Conservation (phyloP, 2,797 vertebrate genomes). For the Petrocephalus schoutedeni region DNA sequence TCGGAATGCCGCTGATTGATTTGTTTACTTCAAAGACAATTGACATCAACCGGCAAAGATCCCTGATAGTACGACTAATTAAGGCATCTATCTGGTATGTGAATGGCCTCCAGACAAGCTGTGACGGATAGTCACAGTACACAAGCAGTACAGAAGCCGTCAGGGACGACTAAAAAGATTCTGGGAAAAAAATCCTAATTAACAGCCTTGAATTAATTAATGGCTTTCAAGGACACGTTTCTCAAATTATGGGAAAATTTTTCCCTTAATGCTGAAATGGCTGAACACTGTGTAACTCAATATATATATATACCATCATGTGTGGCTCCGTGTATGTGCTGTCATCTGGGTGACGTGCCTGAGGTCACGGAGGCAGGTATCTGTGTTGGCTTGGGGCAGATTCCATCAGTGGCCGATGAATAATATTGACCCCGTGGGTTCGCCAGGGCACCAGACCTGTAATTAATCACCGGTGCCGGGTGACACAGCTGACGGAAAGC, state of each 20-base stretch:
- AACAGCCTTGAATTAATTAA: constrained; percentile 9
- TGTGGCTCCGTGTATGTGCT: constrained; percentile 20
- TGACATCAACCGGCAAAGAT: background rate
- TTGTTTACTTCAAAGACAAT: background rate
- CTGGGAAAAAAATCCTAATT: background rate
- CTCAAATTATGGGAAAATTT: background rate
- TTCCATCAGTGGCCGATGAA: constrained; percentile 15
- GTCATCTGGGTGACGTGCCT: constrained; percentile 7
- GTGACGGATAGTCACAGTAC: background rate
- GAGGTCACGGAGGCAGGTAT: background rate
- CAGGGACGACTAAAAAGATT: background rate
- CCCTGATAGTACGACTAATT: background rate
- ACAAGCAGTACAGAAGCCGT: background rate
- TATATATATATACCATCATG: background rate
- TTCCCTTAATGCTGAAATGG: background rate
- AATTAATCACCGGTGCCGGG: constrained; percentile 1
- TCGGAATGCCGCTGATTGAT: background rate
- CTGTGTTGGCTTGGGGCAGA: background rate
- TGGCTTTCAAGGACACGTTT: background rate
- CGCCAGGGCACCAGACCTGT: background rate
- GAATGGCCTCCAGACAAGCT: background rate
- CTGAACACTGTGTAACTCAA: background rate
- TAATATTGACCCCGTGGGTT: constrained; percentile 18
- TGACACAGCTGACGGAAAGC: background rate
- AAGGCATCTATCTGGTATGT: background rate